Evolutionary conservation across 37 sponge, comb jelly and placozoan species (phyloP), one percentile per base, ranked within the genome.

Genomic region (Agelas oroides): DNA sequence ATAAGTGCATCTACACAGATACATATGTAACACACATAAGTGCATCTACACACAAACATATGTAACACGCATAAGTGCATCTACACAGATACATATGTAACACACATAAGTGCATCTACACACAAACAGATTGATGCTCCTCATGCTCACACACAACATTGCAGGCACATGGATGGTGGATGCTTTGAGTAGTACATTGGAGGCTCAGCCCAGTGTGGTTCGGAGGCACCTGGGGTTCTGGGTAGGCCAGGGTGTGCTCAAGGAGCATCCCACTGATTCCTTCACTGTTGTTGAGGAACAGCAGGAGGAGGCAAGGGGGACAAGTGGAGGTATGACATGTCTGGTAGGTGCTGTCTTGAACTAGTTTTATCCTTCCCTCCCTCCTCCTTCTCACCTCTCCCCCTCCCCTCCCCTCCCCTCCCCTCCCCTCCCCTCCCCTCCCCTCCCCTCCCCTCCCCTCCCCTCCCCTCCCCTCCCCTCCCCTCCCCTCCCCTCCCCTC

Each of bases 171-270:
- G 94, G 94, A 89, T 55, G 25, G 79, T 89, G 30, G 94, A 89
- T 46, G 83, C 65, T 0, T 61, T 95, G 40, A 89, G 90, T 53
- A 68, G 13, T 8, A 40, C 25, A 21, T 66, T 95, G 14, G 86
- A 79, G 37, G 21, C 86, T 5, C 76, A 72, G 21, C 88, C 80
- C 1, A 87, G 84, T 78, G 73, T 58, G 19, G 65, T 94, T 2
- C 67, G 91, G 65, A 92, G 80, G 40, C 92, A 94, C 53, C 65
- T 97, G 24, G 74, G 88, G 0, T 95, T 84, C 64, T 97, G 97
- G 97, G 87, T 90, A 6, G 68, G 69, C 27, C 93, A 97, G 58
- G 97, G 95, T 25, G 85, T 97, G 25, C 78, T 97, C 2, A 84
- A 72, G 55, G 95, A 97, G 62, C 59, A 76, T 0, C 59, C 73